phyloP scores from a whole-genome alignment of 2,797 vertebrate genomes.

The Intellagama lesueurii region DNA sequence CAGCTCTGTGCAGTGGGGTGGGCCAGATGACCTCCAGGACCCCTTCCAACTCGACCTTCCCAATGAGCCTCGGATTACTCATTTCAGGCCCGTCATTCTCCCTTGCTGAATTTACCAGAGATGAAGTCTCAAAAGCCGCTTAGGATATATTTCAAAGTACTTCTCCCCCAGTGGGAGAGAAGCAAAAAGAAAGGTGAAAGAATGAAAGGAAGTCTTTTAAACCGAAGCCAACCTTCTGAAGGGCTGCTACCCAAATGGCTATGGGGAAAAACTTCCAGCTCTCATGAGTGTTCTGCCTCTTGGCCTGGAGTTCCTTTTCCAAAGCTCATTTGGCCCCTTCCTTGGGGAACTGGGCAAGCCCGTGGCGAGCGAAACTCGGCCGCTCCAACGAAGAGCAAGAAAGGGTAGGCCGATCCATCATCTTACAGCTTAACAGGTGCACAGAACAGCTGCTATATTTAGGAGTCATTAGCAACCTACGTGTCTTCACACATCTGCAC shows the following conservation, averaged over 20 bases:
- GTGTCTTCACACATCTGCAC: conserved; percentile 29
- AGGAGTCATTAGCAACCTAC: neutral
- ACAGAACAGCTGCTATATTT: conserved; percentile 38
- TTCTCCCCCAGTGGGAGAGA: neutral
- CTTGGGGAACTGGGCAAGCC: conserved; percentile 23
- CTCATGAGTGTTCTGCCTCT: conserved; percentile 24
- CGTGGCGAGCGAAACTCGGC: neutral
- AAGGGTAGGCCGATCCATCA: neutral
- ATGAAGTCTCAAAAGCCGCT: neutral
- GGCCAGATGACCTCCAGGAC: neutral
- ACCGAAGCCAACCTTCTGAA: neutral
- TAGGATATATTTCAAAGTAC: neutral
- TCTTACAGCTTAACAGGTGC: conserved; percentile 40
- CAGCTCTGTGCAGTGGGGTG: too few species aligned
- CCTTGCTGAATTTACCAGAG: neutral
- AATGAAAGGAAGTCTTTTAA: neutral
- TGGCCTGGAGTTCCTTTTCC: conserved; percentile 35
- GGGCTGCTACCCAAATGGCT: neutral
- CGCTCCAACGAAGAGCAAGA: neutral
- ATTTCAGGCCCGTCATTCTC: neutral
- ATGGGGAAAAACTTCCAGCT: neutral
- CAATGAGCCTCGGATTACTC: neutral
- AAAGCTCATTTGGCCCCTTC: conserved; percentile 26
- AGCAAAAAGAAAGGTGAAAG: neutral
- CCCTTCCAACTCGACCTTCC: neutral